Percentiles rank a stretch among this genome's conserved stretches.
These are phyloP conservation scores for Austrolebias charrua DNA, from an alignment of 2,797 vertebrate genomes.

Conservation along the genomic window DNA sequence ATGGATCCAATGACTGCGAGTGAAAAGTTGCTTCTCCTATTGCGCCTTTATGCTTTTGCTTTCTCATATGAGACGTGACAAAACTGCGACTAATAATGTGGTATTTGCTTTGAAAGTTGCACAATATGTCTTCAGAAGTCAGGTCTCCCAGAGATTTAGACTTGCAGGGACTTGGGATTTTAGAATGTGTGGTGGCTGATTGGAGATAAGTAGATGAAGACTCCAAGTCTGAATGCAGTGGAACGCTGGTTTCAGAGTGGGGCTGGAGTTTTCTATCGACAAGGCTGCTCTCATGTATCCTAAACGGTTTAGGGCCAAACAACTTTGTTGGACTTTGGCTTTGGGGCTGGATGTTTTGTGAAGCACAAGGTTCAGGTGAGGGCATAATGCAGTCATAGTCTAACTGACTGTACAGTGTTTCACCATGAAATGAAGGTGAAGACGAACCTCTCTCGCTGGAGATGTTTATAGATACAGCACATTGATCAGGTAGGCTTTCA, in stretches of 20 bases:
- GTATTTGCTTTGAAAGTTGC: conserved; percentile 97
- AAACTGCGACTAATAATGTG: conserved; percentile 95
- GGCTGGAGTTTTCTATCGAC: conserved; percentile 23
- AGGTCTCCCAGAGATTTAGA: conserved; percentile 97
- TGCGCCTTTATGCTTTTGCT: conserved; percentile 67
- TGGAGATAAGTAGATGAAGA: conserved; percentile 43
- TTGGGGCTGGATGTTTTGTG: conserved; percentile 45
- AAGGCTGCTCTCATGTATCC: conserved; percentile 29
- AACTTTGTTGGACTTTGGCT: conserved; percentile 43
- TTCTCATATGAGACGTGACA: conserved; percentile 82
- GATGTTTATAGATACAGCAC: conserved; percentile 31
- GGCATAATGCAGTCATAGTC: conserved; percentile 46
- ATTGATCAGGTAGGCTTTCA: conserved; percentile 49
- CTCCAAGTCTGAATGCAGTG: conserved; percentile 30
- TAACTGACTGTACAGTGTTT: conserved; percentile 51
- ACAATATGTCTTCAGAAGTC: conserved; percentile 96
- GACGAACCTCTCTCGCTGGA: conserved; percentile 43
- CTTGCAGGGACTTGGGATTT: conserved; percentile 83
- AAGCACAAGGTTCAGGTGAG: conserved; percentile 33
- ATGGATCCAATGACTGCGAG: conserved; percentile 81
- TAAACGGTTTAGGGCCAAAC: conserved; percentile 29
- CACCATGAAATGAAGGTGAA: conserved; percentile 55
- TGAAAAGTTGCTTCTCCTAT: conserved; percentile 55
- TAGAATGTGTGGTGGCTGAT: conserved; percentile 33
- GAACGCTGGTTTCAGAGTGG: conserved; percentile 34